Conservation (phyloP, 2,888 invertebrate genomes). For the Tenthredo notha region DNA sequence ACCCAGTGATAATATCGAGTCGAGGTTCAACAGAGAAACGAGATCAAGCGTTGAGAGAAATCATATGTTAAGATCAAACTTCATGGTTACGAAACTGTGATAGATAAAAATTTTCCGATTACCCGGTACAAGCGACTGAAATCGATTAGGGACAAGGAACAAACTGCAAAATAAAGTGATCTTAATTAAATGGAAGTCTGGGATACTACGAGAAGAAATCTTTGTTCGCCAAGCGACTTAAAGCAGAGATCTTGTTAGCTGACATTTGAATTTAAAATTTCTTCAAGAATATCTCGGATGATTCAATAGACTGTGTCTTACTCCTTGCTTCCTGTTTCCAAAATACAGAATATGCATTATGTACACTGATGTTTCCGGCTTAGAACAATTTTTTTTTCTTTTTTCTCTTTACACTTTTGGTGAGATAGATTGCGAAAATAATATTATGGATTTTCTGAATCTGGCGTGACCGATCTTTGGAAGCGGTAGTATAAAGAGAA, state of each 20-base stretch:
- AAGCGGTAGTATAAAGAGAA: background rate
- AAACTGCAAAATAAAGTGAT: slow-evolving; percentile 67
- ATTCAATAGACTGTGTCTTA: background rate
- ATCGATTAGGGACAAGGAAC: slow-evolving; percentile 68
- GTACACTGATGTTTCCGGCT: background rate
- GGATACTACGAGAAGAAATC: slow-evolving; percentile 56
- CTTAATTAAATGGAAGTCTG: slow-evolving; percentile 72
- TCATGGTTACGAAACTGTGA: slow-evolving; percentile 48
- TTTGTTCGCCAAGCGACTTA: slow-evolving; percentile 63
- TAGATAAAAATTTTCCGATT: slow-evolving; percentile 69
- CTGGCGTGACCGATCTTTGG: background rate
- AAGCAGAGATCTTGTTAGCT: slow-evolving; percentile 63
- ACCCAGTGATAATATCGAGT: background rate
- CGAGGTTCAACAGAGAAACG: background rate
- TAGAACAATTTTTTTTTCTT: background rate
- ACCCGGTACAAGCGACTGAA: slow-evolving; percentile 56
- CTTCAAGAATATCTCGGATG: slow-evolving; percentile 20
- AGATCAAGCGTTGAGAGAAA: background rate
- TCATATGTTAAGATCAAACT: background rate
- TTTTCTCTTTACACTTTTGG: background rate
- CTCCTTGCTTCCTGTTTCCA: background rate
- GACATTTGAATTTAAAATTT: slow-evolving; percentile 47
- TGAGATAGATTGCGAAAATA: slow-evolving; percentile 6
- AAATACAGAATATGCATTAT: background rate
- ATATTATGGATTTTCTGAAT: background rate